These are phyloP conservation scores for Urocyon cinereoargenteus DNA, from an alignment of 2,797 vertebrate genomes.

Conservation along the genomic window DNA sequence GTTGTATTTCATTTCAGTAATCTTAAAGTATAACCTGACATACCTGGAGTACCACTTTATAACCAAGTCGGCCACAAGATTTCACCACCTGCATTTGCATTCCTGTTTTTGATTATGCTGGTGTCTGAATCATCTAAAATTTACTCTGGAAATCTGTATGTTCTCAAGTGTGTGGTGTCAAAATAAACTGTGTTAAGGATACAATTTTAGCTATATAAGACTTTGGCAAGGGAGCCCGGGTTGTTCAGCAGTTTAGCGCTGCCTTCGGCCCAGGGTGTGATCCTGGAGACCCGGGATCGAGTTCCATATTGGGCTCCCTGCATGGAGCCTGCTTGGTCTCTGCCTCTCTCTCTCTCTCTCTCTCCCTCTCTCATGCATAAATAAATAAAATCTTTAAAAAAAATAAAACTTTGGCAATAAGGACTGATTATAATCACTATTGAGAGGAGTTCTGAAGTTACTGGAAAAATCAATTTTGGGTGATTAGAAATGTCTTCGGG, in stretches of 20 bases:
- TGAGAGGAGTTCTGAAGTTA: background rate
- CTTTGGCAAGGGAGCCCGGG: too few species aligned
- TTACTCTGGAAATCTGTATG: background rate
- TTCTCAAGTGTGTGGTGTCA: conserved; percentile 27
- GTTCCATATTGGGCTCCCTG: too few species aligned
- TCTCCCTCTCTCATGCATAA: too few species aligned
- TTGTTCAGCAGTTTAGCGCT: too few species aligned
- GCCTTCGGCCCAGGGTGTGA: too few species aligned
- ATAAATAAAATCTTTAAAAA: too few species aligned
- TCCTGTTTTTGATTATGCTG: background rate
- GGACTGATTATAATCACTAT: background rate
- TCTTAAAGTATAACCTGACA: background rate
- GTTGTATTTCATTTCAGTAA: background rate
- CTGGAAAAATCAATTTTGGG: background rate
- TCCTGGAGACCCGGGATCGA: too few species aligned
- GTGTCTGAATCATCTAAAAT: background rate
- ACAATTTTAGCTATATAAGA: background rate
- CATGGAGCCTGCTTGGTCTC: too few species aligned
- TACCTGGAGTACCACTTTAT: background rate
- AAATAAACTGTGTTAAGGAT: conserved; percentile 8
- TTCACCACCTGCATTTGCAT: background rate
- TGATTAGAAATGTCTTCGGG: conserved; percentile 6
- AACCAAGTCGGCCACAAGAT: background rate
- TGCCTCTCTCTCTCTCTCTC: too few species aligned
- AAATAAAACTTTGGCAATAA: background rate